A percentile compares a stretch with the other conserved stretches of the same genome.
These are phyloP conservation scores for Entomyzon cyanotis DNA, from an alignment of 2,113 vertebrate genomes.

Conservation along the genomic window DNA sequence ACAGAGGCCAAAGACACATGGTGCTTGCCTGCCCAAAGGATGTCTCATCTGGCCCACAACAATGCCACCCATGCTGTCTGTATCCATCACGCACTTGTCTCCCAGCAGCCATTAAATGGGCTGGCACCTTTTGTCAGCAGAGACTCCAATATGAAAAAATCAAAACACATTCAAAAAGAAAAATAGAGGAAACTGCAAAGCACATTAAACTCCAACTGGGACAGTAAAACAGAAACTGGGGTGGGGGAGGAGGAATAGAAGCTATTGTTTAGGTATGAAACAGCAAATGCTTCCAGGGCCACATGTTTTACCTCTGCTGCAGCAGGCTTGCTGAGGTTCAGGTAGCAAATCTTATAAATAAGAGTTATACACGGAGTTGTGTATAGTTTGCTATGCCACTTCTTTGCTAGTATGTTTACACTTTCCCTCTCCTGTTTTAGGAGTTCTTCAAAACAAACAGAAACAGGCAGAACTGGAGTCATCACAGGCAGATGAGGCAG, in stretches of 20 bases:
- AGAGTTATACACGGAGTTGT: background rate
- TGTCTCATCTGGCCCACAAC: background rate
- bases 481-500: background rate
- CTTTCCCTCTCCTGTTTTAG: background rate
- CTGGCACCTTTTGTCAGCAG: background rate
- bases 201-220: conserved; percentile 2
- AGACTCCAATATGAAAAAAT: background rate
- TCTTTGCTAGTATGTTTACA: background rate
- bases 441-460: background rate
- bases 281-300: background rate
- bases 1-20: fast-evolving
- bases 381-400: background rate
- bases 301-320: background rate
- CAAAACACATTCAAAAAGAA: conserved; percentile 19
- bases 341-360: background rate
- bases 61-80: background rate
- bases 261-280: background rate
- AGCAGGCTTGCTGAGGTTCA: background rate
- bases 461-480: background rate
- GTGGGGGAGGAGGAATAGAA: background rate
- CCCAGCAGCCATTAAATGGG: conserved; percentile 17
- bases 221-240: background rate
- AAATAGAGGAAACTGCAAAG: conserved; percentile 18
- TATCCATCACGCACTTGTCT: background rate
- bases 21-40: background rate